Evolutionary conservation across 2,888 invertebrate species (phyloP).

Genomic region (Callyntrura sp.): DNA sequence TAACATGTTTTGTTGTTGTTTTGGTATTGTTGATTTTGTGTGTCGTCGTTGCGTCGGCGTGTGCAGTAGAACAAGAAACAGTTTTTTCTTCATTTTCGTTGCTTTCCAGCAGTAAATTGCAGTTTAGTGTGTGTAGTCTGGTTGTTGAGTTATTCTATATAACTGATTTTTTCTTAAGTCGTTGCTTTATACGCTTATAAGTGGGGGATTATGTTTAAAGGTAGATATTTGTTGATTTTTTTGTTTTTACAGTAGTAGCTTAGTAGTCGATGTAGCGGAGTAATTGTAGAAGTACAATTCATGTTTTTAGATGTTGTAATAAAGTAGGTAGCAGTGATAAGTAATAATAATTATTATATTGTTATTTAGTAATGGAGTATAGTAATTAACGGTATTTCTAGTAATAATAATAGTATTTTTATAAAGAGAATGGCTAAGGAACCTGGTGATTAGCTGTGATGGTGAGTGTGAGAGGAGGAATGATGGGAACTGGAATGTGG

Average conservation of each 20-base stretch:
- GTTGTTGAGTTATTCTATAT: background rate
- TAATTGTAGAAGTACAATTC: constrained; percentile 18
- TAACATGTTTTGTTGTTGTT: background rate
- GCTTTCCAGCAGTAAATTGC: constrained; percentile 5
- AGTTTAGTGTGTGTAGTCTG: constrained; percentile 11
- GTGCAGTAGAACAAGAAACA: constrained; percentile 54
- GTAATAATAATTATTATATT: constrained; percentile 31
- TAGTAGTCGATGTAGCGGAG: constrained; percentile 52
- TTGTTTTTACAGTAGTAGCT: constrained; percentile 30
- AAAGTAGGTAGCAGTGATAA: constrained; percentile 15
- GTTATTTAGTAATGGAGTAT: constrained; percentile 13
- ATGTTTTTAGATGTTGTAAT: constrained; percentile 12
- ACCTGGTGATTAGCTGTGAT: constrained; percentile 84
- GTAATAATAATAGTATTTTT: constrained; percentile 56
- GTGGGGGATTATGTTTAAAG: background rate
- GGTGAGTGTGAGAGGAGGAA: constrained; percentile 81
- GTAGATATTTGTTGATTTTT: background rate
- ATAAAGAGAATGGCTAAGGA: constrained; percentile 80
- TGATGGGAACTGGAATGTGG: constrained; percentile 82
- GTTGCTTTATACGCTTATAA: background rate
- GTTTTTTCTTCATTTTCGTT: background rate
- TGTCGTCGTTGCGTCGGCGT: background rate
- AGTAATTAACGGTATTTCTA: constrained; percentile 30
- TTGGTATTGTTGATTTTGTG: background rate
- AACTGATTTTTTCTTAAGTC: background rate